Evolutionary conservation across 2,797 vertebrate species (phyloP).

Genomic region (Loris lydekkerianus): DNA sequence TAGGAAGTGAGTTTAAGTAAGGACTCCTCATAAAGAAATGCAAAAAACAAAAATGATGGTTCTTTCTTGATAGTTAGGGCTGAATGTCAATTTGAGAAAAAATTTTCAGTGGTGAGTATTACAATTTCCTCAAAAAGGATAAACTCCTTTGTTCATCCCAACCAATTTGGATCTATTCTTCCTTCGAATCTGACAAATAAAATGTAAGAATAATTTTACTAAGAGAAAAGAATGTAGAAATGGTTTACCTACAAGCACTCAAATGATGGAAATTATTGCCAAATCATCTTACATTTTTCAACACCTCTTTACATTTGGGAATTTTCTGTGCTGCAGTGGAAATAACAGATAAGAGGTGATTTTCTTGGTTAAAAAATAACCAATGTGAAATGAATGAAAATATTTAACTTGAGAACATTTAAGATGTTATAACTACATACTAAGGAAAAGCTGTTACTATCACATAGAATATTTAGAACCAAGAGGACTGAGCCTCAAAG

Average conservation of each 20-base stretch:
- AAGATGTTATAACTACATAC: neutral
- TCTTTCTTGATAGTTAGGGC: neutral
- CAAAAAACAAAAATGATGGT: neutral
- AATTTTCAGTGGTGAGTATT: neutral
- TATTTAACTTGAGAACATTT: neutral
- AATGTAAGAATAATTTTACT: constrained; percentile 36
- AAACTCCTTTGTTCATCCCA: neutral
- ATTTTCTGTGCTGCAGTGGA: neutral
- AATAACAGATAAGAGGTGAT: neutral
- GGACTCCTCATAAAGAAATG: neutral
- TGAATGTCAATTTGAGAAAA: neutral
- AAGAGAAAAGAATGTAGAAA: neutral
- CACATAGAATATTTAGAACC: constrained; percentile 7
- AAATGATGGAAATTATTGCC: constrained; percentile 44
- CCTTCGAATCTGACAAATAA: constrained; percentile 10
- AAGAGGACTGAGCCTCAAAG: neutral
- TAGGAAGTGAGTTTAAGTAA: neutral
- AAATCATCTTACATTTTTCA: constrained; percentile 44
- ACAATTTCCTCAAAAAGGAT: neutral
- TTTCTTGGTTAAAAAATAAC: constrained; percentile 22
- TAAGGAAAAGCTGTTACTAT: neutral
- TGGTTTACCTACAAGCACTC: neutral
- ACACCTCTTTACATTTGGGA: neutral
- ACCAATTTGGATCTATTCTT: neutral
- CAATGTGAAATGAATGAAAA: constrained; percentile 12